Conservation (phyloP, 1,140 invertebrate species). For the Oreohelix idahoensis region DNA sequence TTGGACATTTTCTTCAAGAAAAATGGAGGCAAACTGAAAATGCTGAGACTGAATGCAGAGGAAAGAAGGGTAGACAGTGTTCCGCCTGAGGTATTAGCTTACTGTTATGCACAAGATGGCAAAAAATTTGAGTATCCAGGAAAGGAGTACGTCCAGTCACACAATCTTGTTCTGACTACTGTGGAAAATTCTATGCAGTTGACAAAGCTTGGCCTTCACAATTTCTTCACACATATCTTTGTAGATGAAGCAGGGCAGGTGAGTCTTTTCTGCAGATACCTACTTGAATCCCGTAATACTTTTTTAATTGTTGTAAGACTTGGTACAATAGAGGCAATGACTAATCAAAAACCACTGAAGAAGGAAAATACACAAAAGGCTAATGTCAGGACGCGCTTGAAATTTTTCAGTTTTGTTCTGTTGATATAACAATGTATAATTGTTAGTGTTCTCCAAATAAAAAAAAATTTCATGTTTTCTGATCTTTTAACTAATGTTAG, state of each 20-base stretch:
- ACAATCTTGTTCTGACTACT: slow-evolving; percentile 85
- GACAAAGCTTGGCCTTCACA: slow-evolving; percentile 49
- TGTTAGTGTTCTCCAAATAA: too few species aligned
- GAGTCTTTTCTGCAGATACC: too few species aligned
- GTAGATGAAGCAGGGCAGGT: slow-evolving; percentile 68
- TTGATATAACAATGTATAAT: too few species aligned
- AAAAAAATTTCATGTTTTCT: too few species aligned
- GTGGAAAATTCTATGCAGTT: slow-evolving; percentile 80
- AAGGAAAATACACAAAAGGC: too few species aligned
- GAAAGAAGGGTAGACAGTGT: slow-evolving; percentile 84
- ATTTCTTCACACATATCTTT: slow-evolving; percentile 67
- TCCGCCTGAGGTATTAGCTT: slow-evolving; percentile 80
- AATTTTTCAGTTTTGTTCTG: too few species aligned
- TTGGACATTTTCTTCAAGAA: slow-evolving; percentile 72
- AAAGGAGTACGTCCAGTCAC: slow-evolving; percentile 81
- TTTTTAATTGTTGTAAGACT: too few species aligned
- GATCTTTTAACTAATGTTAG: too few species aligned
- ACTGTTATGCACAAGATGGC: slow-evolving; percentile 80
- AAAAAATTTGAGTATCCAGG: slow-evolving; percentile 78
- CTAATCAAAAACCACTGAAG: too few species aligned
- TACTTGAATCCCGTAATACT: too few species aligned
- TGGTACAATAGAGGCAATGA: too few species aligned
- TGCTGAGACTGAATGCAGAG: slow-evolving; percentile 83
- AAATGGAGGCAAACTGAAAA: slow-evolving; percentile 35
- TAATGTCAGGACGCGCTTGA: too few species aligned